Conservation (phyloP, 2,888 invertebrate species). For the Microdon myrmicae region DNA sequence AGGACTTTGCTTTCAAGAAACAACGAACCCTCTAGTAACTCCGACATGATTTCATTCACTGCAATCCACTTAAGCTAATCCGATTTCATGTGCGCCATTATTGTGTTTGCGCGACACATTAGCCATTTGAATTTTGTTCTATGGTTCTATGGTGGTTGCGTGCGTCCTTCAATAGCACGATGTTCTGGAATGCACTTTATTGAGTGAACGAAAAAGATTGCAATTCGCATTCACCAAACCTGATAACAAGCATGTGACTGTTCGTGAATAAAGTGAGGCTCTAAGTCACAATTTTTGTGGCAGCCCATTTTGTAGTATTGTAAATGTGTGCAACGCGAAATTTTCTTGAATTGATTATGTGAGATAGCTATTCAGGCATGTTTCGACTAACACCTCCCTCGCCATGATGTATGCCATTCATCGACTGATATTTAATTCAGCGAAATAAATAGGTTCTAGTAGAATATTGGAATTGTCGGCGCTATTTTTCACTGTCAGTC, state of each 20-base stretch:
- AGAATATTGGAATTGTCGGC: conserved; percentile 34
- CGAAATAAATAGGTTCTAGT: conserved; percentile 44
- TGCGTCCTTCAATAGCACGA: conserved; percentile 31
- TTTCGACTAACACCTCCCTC: conserved; percentile 6
- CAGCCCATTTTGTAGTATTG: no score
- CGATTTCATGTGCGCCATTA: conserved; percentile 51
- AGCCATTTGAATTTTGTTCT: conserved; percentile 48
- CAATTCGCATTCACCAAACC: not conserved
- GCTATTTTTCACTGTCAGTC: conserved; percentile 41
- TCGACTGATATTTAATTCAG: conserved; percentile 50
- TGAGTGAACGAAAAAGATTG: no score
- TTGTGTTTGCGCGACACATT: conserved; percentile 51
- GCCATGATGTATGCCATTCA: conserved; percentile 44
- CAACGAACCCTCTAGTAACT: conserved; percentile 12
- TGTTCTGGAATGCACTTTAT: conserved; percentile 13
- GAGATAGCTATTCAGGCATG: no score
- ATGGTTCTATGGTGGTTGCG: conserved; percentile 50
- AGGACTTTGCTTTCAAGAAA: no score
- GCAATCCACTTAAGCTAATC: conserved; percentile 53
- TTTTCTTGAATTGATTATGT: no score
- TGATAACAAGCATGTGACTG: no score
- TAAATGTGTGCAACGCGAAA: no score
- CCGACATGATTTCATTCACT: conserved; percentile 43
- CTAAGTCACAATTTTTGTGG: no score
- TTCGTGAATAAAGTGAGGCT: no score